Conservation (phyloP, 2,797 vertebrate species). For the Sebastes vulpes region DNA sequence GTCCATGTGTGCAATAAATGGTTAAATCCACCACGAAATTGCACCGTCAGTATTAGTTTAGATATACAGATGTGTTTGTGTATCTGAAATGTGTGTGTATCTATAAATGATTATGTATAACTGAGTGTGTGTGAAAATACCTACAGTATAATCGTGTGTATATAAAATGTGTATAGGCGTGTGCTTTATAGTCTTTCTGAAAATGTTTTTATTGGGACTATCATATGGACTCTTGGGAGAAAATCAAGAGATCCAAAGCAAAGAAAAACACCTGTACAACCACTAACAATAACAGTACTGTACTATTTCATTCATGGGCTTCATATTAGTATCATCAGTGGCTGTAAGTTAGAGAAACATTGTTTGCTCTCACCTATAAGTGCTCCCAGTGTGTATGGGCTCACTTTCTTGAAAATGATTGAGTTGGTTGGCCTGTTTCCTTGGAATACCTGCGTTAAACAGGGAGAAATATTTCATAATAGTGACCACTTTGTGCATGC, state of each 20-base stretch:
- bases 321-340: background rate
- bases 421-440: slow-evolving; percentile 98
- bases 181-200: background rate
- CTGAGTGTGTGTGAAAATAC: background rate
- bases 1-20: no score
- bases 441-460: slow-evolving; percentile 92
- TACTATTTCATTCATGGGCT: background rate
- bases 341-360: background rate
- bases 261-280: background rate
- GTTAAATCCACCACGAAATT: no score
- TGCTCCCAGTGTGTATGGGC: slow-evolving; percentile 92
- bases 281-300: background rate
- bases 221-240: background rate
- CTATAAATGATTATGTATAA: background rate
- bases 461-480: background rate
- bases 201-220: background rate
- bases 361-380: slow-evolving; percentile 91
- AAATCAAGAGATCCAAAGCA: background rate
- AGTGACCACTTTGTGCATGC: background rate
- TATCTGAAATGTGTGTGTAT: background rate
- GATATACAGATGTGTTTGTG: background rate
- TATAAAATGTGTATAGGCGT: background rate
- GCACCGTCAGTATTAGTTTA: background rate
- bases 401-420: slow-evolving; percentile 95
- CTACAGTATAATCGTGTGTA: no score